Percentiles rank a stretch among this genome's conserved stretches.
phyloP scores from a whole-genome alignment of 2,797 vertebrate species.

The Falco columbarius region DNA sequence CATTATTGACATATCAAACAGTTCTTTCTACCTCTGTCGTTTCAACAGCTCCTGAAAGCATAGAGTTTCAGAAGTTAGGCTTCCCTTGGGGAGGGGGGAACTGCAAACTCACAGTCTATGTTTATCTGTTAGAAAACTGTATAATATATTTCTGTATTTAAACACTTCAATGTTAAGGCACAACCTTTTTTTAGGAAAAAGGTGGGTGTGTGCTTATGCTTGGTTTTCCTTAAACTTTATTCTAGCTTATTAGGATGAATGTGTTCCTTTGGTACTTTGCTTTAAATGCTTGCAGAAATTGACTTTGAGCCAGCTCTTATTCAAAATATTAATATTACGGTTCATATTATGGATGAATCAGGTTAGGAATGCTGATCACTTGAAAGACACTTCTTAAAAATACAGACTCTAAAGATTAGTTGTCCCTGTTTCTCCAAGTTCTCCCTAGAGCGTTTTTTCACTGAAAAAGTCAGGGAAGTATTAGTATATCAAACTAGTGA shows the following conservation, averaged over 20 bases:
- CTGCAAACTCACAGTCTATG: neutral
- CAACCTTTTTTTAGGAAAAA: neutral
- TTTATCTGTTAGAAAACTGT: neutral
- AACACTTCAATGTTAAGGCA: neutral
- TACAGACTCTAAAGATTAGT: neutral
- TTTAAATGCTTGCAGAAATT: neutral
- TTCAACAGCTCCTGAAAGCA: neutral
- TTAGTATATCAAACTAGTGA: neutral
- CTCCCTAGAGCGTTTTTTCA: neutral
- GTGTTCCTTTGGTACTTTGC: neutral
- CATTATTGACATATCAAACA: neutral
- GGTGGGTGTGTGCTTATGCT: neutral
- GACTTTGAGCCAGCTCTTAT: neutral
- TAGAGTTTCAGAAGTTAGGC: neutral
- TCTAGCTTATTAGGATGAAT: neutral
- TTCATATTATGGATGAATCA: neutral
- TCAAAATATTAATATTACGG: neutral
- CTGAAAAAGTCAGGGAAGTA: neutral
- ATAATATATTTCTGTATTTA: neutral
- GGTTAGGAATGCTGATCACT: neutral
- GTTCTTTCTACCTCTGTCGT: neutral
- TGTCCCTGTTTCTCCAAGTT: neutral
- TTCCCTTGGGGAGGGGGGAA: neutral
- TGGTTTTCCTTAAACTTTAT: neutral
- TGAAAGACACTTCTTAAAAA: neutral